Percentiles rank a stretch among this genome's conserved stretches.
Conservation (phyloP, 2,888 invertebrate species). For the Morinoia aosen region DNA sequence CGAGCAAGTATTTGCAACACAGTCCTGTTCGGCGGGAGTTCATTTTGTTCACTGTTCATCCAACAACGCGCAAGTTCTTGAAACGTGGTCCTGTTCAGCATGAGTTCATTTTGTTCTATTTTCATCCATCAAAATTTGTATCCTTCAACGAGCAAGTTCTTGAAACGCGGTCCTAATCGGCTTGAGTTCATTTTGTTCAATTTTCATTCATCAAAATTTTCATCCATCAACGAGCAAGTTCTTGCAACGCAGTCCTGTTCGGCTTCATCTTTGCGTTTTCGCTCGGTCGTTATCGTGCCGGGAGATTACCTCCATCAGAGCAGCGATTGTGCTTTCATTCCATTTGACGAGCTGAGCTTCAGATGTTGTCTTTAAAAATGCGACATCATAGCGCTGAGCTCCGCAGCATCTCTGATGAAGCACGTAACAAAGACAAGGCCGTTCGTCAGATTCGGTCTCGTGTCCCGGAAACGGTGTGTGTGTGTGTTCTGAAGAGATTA, state of each 20-base stretch:
- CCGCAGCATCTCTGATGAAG: not conserved
- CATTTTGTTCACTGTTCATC: not conserved
- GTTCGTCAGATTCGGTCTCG: not conserved
- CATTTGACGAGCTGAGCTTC: not conserved
- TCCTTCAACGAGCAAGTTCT: not conserved
- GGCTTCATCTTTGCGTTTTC: not conserved
- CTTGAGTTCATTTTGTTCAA: not conserved
- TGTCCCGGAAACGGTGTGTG: not conserved
- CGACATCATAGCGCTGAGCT: not conserved
- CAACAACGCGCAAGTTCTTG: not conserved
- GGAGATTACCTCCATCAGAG: not conserved
- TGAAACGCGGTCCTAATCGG: not conserved
- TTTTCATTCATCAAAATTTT: not conserved
- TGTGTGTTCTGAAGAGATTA: not conserved
- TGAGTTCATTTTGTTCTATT: no score
- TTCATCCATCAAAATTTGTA: not conserved
- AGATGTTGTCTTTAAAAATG: not conserved
- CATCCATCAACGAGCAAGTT: not conserved
- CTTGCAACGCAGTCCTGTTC: not conserved
- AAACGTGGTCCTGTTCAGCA: not conserved
- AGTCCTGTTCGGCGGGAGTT: not conserved
- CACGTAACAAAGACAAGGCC: not conserved
- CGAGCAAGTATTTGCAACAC: not conserved
- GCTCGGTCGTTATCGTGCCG: not conserved
- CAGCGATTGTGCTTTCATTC: not conserved